These are phyloP conservation scores for Hololepta plana DNA, from an alignment of 2,888 invertebrate genomes.

Conservation along the genomic window DNA sequence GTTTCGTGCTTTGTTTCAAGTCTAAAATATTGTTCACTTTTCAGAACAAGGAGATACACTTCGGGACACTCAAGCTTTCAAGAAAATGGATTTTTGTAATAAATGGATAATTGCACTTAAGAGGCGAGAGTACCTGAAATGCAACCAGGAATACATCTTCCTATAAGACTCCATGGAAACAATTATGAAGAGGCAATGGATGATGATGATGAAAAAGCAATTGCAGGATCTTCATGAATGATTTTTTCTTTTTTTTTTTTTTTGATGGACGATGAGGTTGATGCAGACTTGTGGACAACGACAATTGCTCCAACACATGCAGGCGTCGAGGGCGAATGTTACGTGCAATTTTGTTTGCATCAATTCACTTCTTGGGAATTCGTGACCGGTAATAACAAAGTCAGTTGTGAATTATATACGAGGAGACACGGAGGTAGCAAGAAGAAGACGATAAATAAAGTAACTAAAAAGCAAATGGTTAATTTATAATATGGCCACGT, in stretches of 20 bases:
- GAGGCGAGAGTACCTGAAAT: too few species aligned
- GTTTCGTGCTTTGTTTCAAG: too few species aligned
- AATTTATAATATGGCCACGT: conserved; percentile 55
- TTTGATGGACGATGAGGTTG: conserved; percentile 24
- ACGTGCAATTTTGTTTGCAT: conserved; percentile 76
- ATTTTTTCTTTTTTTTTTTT: conserved; percentile 7
- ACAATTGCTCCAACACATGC: conserved; percentile 43
- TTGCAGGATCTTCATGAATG: background rate
- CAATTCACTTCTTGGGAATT: conserved; percentile 88
- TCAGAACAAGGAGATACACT: too few species aligned
- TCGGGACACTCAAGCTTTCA: too few species aligned
- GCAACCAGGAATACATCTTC: too few species aligned
- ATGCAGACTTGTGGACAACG: conserved; percentile 17
- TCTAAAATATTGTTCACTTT: too few species aligned
- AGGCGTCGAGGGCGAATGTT: conserved; percentile 61
- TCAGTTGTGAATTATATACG: conserved; percentile 83
- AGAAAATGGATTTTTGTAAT: too few species aligned
- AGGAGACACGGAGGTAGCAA: conserved; percentile 46
- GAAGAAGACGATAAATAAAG: conserved; percentile 59
- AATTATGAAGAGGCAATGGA: conserved; percentile 14
- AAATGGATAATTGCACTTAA: too few species aligned
- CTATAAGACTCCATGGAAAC: too few species aligned
- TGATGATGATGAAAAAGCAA: conserved; percentile 20
- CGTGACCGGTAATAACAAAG: conserved; percentile 82
- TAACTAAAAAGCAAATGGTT: conserved; percentile 69